Conservation (phyloP, 1,140 invertebrate species). For the Monomorium pharaonis region DNA sequence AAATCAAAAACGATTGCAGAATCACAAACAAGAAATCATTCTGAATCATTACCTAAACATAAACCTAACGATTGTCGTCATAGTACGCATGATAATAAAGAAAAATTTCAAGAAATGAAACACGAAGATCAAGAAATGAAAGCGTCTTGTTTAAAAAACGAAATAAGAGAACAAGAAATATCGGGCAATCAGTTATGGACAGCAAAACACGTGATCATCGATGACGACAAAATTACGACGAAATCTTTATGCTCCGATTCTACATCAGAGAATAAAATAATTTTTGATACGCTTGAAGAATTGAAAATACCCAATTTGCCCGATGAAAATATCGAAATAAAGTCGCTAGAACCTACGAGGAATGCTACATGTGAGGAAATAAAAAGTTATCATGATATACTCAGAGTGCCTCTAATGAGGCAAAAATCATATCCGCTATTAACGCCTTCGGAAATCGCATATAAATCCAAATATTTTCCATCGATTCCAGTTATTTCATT, state of each 20-base stretch:
- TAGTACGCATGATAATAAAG: not conserved
- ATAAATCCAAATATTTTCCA: slow-evolving; percentile 4
- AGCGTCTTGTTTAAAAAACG: not conserved
- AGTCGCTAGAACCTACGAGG: not conserved
- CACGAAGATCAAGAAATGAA: not conserved
- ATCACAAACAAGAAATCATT: not conserved
- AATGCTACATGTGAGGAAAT: not conserved
- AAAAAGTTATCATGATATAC: not conserved
- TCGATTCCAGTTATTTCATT: not conserved
- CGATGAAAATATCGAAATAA: not conserved
- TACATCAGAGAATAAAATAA: not conserved
- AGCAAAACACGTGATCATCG: slow-evolving; percentile 4
- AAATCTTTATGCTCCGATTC: not conserved
- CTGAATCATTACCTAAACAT: slow-evolving; percentile 23
- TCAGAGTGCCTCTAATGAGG: not conserved
- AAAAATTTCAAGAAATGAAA: not conserved
- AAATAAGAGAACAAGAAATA: not conserved
- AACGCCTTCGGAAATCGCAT: slow-evolving; percentile 38
- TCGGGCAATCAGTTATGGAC: not conserved
- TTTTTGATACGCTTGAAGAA: not conserved
- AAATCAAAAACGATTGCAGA: not conserved
- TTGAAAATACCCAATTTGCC: not conserved
- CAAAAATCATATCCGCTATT: slow-evolving; percentile 41
- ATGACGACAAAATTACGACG: not conserved
- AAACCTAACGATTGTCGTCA: not conserved